A percentile compares a stretch with the other conserved stretches of the same genome.
phyloP scores from a whole-genome alignment of 2,888 invertebrate species.

The Alentia gelatinosa region DNA sequence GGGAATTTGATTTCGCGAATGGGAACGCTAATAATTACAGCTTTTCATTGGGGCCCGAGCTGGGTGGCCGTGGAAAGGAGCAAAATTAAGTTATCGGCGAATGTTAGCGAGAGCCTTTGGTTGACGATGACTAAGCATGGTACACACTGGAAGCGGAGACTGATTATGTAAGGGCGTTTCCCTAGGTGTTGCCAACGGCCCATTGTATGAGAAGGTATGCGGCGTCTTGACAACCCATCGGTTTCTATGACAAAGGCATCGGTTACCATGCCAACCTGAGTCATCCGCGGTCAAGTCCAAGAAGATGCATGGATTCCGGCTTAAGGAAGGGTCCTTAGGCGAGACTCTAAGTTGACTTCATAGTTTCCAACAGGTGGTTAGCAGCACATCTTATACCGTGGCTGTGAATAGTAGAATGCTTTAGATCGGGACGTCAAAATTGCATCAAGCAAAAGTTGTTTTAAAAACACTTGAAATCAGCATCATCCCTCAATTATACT shows the following conservation, averaged over 20 bases:
- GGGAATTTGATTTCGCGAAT: background rate
- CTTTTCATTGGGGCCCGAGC: background rate
- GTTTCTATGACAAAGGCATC: conserved; percentile 13
- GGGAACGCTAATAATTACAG: background rate
- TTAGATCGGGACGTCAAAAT: too few relatives aligned
- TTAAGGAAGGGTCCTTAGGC: background rate
- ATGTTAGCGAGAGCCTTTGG: background rate
- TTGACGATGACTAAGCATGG: background rate
- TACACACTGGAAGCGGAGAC: background rate
- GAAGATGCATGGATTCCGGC: background rate
- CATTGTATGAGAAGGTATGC: background rate
- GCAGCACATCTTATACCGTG: too few relatives aligned
- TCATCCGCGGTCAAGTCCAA: background rate
- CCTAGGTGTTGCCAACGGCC: background rate
- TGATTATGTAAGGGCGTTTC: background rate
- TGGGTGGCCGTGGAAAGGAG: background rate
- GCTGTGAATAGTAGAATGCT: too few relatives aligned
- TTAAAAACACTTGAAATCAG: too few relatives aligned
- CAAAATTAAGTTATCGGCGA: background rate
- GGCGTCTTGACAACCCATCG: conserved; percentile 24
- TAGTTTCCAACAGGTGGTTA: too few relatives aligned
- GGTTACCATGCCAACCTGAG: background rate
- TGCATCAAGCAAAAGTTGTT: too few relatives aligned
- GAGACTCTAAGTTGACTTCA: too few relatives aligned
- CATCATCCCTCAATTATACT: too few relatives aligned